Base-by-base conservation (phyloP, 2,888 invertebrate species). In the Tenodera sinensis region DNA sequence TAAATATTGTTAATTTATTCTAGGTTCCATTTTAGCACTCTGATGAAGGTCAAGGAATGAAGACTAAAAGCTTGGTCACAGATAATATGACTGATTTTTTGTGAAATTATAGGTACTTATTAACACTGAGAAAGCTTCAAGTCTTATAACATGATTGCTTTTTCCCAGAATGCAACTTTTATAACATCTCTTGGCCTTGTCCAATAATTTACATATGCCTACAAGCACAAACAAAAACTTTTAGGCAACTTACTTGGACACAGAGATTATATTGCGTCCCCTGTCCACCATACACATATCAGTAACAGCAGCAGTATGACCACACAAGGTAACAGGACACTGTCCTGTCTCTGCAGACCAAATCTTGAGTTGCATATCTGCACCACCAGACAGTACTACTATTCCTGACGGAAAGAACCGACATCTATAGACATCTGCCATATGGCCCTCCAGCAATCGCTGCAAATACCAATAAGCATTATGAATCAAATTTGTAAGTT, bases 321-420 rank as follows among this genome's bases (percentile, higher is more conserved):
- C 97, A 88, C 92, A 94, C 30, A 97, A 92, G 6, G 95, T 96
- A 2, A 95, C 95, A 28, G 96, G 96, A 93, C 96, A 96, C 86
- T 94, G 92, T 30, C 96, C 96, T 47, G 95, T 94, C 91, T 96
- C 95, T 0, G 96, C 96, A 88, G 96, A 96, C 96, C 96, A 97
- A 89, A 97, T 94, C 92, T 95, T 95, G 83, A 96, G 93, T 83
- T 95, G 94, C 91, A 96, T 95, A 93, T 97, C 97, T 81, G 96
- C 95, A 15, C 96, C 96, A 34, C 95, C 96, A 84, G 95, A 95
- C 88, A 97, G 92, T 0, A 96, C 93, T 2, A 96, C 96, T 89
- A 95, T 92, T 1, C 96, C 96, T 27, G 96, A 96, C 47, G 96
- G 97, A 91, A 97, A 97, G 92, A 96, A 96, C 89, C 94, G 93